Conservation (phyloP, 2,113 vertebrate genomes). For the Herpetotheres cachinnans region DNA sequence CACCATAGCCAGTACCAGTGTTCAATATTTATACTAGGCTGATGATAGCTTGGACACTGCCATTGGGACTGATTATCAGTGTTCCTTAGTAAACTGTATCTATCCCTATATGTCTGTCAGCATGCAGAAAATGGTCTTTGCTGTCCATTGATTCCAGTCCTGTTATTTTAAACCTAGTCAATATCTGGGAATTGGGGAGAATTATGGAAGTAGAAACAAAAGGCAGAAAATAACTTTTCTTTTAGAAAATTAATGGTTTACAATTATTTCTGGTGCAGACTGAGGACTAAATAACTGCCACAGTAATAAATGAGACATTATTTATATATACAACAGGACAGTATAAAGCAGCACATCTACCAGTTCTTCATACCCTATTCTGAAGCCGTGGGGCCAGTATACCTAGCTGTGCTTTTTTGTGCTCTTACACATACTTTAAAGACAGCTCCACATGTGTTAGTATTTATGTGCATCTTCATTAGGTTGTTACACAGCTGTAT, state of each 20-base stretch:
- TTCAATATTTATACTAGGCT: not conserved
- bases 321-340: not conserved
- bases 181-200: not conserved
- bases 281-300: not conserved
- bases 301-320: not conserved
- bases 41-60: not conserved
- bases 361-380: rapidly evolving
- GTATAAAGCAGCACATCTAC: not conserved
- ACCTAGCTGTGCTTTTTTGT: not conserved
- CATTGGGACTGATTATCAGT: not conserved
- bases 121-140: not conserved
- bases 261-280: not conserved
- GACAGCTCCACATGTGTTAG: not conserved
- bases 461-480: not conserved
- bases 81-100: not conserved
- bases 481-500: not conserved
- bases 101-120: not conserved
- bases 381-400: not conserved
- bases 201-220: not conserved
- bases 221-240: not conserved
- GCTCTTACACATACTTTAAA: not conserved
- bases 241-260: not conserved
- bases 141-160: not conserved
- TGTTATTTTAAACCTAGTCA: not conserved
- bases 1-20: not conserved